Evolutionary conservation across 2,888 invertebrate genomes (phyloP).

Genomic region (Oxytorus armatus): DNA sequence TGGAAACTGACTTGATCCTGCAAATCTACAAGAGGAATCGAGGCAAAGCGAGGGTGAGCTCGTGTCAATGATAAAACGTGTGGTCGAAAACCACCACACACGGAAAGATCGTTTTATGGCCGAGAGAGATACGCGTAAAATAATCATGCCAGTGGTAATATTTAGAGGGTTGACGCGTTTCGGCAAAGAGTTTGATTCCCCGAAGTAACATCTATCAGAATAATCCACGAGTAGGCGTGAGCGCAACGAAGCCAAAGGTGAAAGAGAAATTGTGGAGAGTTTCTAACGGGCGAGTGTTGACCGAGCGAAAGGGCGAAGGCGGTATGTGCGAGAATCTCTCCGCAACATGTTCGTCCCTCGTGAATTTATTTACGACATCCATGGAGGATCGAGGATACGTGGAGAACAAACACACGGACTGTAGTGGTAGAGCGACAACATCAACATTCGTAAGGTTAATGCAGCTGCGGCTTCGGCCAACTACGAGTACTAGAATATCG

Average conservation of each 20-base stretch:
- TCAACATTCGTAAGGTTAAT: slow-evolving; percentile 58
- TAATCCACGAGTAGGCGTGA: slow-evolving; percentile 74
- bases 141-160: slow-evolving; percentile 78
- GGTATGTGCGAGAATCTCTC: slow-evolving; percentile 24
- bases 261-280: slow-evolving; percentile 7
- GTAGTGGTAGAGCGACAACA: not conserved
- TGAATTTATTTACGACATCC: slow-evolving; percentile 70
- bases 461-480: slow-evolving; percentile 51
- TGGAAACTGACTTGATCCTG: not conserved
- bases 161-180: slow-evolving; percentile 74
- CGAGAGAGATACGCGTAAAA: slow-evolving; percentile 73
- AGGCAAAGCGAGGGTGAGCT: not conserved
- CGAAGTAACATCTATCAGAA: slow-evolving; percentile 81
- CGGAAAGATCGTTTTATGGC: not conserved
- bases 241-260: not conserved
- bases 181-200: slow-evolving; percentile 69
- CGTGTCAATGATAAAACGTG: not conserved
- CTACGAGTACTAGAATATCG: slow-evolving; percentile 56
- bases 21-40: slow-evolving; percentile 16
- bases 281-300: slow-evolving; percentile 9
- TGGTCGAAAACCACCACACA: not conserved
- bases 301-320: slow-evolving; percentile 39
- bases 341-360: slow-evolving; percentile 45
- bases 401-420: slow-evolving; percentile 30
- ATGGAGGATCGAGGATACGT: slow-evolving; percentile 36